Evolutionary conservation across 2,888 invertebrate species (phyloP).

Genomic region (Sturmia bella): DNA sequence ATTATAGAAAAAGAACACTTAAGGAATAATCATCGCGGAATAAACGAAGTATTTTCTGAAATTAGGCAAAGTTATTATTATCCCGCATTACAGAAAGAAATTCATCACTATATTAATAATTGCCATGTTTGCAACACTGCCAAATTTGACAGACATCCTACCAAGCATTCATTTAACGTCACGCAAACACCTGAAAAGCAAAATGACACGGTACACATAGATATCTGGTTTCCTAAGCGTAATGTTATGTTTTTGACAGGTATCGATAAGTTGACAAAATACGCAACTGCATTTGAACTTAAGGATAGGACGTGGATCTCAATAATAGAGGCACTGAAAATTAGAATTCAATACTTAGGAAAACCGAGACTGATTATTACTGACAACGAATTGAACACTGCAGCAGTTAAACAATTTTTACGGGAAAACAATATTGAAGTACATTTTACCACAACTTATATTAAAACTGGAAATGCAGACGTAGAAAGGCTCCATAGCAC

Average conservation of each 20-base stretch:
- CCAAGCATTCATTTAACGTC: constrained; percentile 5
- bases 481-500: neutral
- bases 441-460: neutral
- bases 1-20: constrained; percentile 7
- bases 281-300: neutral
- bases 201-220: neutral
- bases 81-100: constrained; percentile 4
- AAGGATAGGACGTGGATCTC: neutral
- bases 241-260: neutral
- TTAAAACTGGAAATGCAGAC: constrained; percentile 2
- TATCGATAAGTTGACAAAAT: neutral
- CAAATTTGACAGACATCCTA: neutral
- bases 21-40: constrained; percentile 1
- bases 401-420: neutral
- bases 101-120: constrained; percentile 5
- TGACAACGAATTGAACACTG: neutral
- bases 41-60: neutral
- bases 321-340: neutral
- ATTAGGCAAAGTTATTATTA: neutral
- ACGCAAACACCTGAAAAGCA: neutral
- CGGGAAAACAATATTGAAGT: too few relatives aligned
- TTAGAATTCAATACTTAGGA: neutral
- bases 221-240: neutral
- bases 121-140: neutral
- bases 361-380: neutral